These are phyloP conservation scores for Acrobasis consociella DNA, from an alignment of 2,888 invertebrate genomes.

Conservation along the genomic window DNA sequence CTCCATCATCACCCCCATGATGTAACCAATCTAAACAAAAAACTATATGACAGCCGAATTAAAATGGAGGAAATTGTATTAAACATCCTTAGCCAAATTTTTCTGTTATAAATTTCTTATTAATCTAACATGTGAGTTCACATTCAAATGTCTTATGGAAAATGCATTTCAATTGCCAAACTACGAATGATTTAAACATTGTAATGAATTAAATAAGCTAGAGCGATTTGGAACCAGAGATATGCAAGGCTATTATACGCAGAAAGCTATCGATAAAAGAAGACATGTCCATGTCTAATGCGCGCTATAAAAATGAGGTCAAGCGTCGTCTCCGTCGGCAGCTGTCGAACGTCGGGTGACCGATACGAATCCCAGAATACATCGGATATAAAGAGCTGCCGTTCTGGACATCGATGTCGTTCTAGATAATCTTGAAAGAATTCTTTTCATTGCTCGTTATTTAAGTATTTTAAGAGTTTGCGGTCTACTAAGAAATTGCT, in stretches of 20 bases:
- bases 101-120: no score
- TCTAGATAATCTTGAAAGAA: conserved; percentile 52
- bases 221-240: no score
- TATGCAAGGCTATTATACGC: not conserved
- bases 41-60: no score
- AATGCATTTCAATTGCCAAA: no score
- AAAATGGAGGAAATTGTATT: no score
- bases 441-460: conserved; percentile 32
- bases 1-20: no score
- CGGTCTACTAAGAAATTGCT: conserved; percentile 10
- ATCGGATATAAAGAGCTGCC: conserved; percentile 60
- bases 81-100: no score
- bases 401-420: conserved; percentile 54
- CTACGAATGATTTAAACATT: no score
- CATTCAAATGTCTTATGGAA: no score
- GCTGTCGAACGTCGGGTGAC: conserved; percentile 68
- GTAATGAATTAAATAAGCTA: no score
- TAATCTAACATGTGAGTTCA: no score
- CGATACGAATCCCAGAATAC: conserved; percentile 69
- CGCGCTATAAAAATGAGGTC: conserved; percentile 48
- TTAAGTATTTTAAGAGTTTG: conserved; percentile 28
- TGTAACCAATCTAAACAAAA: no score
- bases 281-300: conserved; percentile 21
- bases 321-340: conserved; percentile 55
- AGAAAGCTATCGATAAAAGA: conserved; percentile 19